Conservation (phyloP, 1,140 invertebrate genomes). For the Zelostemma sp. region DNA sequence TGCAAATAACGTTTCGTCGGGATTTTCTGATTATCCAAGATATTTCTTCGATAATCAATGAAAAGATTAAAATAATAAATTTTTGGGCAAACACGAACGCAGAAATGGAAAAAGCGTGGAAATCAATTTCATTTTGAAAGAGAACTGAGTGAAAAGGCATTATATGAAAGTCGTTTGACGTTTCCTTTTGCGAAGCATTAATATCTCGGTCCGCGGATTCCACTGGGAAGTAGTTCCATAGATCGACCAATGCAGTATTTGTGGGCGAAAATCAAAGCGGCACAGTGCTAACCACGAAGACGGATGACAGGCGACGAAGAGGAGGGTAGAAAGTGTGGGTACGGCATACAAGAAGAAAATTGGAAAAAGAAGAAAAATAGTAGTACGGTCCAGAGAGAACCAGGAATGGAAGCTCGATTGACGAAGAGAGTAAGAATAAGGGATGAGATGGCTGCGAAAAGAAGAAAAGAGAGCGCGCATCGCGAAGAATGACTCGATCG, state of each 20-base stretch:
- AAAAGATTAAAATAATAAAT: too few species aligned
- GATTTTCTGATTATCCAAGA: too few species aligned
- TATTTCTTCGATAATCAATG: too few species aligned
- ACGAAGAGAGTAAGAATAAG: conserved; percentile 37
- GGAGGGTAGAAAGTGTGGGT: conserved; percentile 25
- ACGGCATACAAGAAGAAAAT: conserved; percentile 27
- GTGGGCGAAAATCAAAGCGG: conserved; percentile 35
- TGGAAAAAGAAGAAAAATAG: conserved; percentile 17
- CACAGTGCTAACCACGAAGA: conserved; percentile 23
- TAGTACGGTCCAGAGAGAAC: conserved; percentile 22
- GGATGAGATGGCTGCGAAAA: conserved; percentile 31
- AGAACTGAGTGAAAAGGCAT: too few species aligned
- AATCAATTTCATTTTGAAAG: too few species aligned
- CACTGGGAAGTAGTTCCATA: conserved; percentile 22
- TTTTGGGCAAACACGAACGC: too few species aligned
- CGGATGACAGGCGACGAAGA: conserved; percentile 35
- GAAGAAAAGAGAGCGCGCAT: conserved; percentile 15
- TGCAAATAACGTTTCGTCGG: neutral
- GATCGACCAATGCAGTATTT: conserved; percentile 26
- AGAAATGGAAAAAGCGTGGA: too few species aligned
- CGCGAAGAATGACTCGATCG: conserved; percentile 28
- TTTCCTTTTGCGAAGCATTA: too few species aligned
- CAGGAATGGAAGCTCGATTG: conserved; percentile 33
- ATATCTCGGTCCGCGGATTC: too few species aligned
- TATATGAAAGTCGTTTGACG: too few species aligned